Base-by-base conservation (phyloP, 2,797 vertebrate species). In the Oreochromis mossambicus region DNA sequence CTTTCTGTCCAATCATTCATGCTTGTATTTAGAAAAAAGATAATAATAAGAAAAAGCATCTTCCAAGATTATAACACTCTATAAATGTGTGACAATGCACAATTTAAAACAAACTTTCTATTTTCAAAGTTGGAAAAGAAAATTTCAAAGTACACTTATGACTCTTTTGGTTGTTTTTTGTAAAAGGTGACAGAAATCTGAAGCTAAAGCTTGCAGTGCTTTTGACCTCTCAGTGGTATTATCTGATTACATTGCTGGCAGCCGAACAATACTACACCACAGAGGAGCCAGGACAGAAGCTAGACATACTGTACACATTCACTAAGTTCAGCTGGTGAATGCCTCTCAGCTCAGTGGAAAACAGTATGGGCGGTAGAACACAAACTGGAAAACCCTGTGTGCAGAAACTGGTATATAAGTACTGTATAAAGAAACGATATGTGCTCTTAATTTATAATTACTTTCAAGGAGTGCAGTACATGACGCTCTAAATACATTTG, bases 181-280 rank as follows among this genome's bases (percentile, higher is more conserved):
- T 91, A 86, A 94, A 96, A 96, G 91, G 92, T 95, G 94, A 95
- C 88, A 95, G 95, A 94, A 96, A 95, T 95, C 91, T 94, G 94
- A 95, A 90, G 92, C 94, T 94, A 82, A 90, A 93, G 83, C 93
- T 94, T 92, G 93, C 93, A 93, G 94, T 91, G 91, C 90, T 95
- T 95, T 93, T 95, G 93, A 93, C 94, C 93, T 94, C 95, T 95
- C 93, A 84, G 91, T 95, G 94, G 94, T 95, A 94, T 95, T 95
- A 95, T 96, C 94, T 95, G 93, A 95, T 95, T 96, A 95, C 95
- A 95, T 82, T 89, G 92, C 93, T 95, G 95, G 95, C 95, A 96
- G 91, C 83, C 46, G 41, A 93, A 95, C 94, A 95, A 94, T 94
- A 92, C 92, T 86, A 87, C 82, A 87, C 78, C 91, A 93, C 90